A percentile compares a stretch with the other conserved stretches of the same genome.
Conservation (phyloP, 2,113 vertebrate species). For the Cebus imitator region DNA sequence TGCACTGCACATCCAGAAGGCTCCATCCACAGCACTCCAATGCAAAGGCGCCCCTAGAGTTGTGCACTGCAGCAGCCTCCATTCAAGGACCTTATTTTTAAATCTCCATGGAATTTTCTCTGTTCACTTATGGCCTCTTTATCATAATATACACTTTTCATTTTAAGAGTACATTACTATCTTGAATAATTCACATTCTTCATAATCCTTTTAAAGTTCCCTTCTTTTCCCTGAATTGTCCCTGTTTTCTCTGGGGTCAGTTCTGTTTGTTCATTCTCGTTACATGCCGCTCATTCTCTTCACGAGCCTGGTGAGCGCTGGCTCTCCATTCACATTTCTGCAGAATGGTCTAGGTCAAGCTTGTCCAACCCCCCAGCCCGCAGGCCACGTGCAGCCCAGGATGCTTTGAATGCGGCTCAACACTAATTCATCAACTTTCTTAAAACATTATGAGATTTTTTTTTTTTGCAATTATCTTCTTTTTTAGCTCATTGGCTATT, state of each 20-base stretch:
- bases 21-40: neutral
- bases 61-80: neutral
- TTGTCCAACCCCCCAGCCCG: too few species aligned
- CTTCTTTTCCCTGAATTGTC: neutral
- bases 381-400: too few species aligned
- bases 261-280: neutral
- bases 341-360: neutral
- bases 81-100: neutral
- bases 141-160: neutral
- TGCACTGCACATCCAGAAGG: neutral
- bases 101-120: neutral
- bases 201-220: neutral
- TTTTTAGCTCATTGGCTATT: too few species aligned
- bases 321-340: neutral
- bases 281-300: neutral
- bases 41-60: neutral
- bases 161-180: neutral
- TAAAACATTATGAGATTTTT: too few species aligned
- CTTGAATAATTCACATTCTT: neutral
- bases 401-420: too few species aligned
- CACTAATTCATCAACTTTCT: too few species aligned
- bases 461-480: too few species aligned
- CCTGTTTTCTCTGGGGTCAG: neutral
- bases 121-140: neutral
- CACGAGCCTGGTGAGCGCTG: neutral